phyloP scores from a whole-genome alignment of 1,140 invertebrate genomes.

The Hormaphis cornu region DNA sequence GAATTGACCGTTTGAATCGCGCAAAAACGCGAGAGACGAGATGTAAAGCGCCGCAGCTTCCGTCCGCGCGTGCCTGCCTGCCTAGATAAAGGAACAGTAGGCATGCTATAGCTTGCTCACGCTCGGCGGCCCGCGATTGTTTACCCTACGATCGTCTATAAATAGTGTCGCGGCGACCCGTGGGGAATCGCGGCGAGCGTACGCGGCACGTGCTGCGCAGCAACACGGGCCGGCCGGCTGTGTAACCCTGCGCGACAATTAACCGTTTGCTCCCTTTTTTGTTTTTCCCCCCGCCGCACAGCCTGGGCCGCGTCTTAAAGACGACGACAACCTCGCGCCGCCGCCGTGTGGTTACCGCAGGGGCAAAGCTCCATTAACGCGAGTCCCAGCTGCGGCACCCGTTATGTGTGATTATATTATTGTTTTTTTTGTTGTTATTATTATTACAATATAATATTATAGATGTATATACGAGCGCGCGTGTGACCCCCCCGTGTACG shows the following conservation, averaged over 20 bases:
- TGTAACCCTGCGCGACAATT: background rate
- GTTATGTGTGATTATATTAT: constrained; percentile 11
- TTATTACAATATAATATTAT: background rate
- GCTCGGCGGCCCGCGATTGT: constrained; percentile 2
- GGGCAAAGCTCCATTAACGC: constrained; percentile 25
- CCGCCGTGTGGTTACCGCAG: too few relatives aligned
- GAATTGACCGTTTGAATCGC: too few relatives aligned
- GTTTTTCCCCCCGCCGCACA: too few relatives aligned
- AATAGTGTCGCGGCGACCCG: background rate
- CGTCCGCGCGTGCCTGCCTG: too few relatives aligned
- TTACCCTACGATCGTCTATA: constrained; percentile 23
- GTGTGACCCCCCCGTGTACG: too few relatives aligned
- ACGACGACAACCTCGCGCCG: background rate
- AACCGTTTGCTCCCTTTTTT: background rate
- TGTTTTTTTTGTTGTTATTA: constrained; percentile 1
- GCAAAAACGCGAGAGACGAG: too few relatives aligned
- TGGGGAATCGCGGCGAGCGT: background rate
- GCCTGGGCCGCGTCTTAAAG: background rate
- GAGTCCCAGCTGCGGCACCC: constrained; percentile 23
- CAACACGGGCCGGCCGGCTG: constrained; percentile 10
- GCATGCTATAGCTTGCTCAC: too few relatives aligned
- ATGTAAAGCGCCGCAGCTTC: too few relatives aligned
- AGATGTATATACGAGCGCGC: too few relatives aligned
- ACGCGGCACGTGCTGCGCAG: constrained; percentile 9
- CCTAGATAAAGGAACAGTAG: too few relatives aligned